Base-by-base conservation (phyloP, 2,113 vertebrate species). In the Malurus melanocephalus region DNA sequence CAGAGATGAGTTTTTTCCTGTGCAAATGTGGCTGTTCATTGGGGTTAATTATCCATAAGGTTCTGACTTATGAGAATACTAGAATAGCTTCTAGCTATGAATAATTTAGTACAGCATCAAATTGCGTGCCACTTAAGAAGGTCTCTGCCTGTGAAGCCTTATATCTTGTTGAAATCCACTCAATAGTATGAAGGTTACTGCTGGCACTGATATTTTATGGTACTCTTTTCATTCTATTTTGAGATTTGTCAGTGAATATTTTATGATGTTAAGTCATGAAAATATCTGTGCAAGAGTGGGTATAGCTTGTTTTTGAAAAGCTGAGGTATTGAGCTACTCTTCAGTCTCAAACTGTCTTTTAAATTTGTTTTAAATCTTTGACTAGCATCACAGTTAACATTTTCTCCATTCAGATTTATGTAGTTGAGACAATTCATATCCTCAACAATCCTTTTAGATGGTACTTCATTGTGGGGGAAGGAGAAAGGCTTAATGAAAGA, bases 71-170 rank as follows among this genome's bases (percentile, higher is more conserved):
- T 9, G 74, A 74, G 46, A 35, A 49, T 80, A 71, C 88, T 61
- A 72, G 77, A 93, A 92, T 92, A 94, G 79, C 91, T 80, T 68
- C 76, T 88, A 81, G 68, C 74, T 75, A 84, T 97, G 93, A 96
- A 96, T 97, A 94, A 95, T 96, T 96, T 89, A 96, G 69, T 69
- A 5, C 30, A 74, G 92, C 85, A 68, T 94, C 91, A 62, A 62
- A 77, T 95, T 93, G 62, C 80, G 0, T 79, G 73, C 57, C 64
- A 89, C 64, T 93, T 90, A 82, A 65, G 85, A 93, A 83, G 72
- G 75, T 15, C 17, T 72, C 57, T 93, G 59, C 60, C 73, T 92
- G 28, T 64, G 89, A 80, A 55, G 80, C 87, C 21, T 73, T 85
- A 0, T 61, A 30, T 85, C 84, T 74, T 53, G 51, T 28, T 90